A percentile compares a stretch with the other conserved stretches of the same genome.
These are phyloP conservation scores for Rhopalosiphum padi DNA, from an alignment of 1,140 invertebrate species.

Conservation along the genomic window DNA sequence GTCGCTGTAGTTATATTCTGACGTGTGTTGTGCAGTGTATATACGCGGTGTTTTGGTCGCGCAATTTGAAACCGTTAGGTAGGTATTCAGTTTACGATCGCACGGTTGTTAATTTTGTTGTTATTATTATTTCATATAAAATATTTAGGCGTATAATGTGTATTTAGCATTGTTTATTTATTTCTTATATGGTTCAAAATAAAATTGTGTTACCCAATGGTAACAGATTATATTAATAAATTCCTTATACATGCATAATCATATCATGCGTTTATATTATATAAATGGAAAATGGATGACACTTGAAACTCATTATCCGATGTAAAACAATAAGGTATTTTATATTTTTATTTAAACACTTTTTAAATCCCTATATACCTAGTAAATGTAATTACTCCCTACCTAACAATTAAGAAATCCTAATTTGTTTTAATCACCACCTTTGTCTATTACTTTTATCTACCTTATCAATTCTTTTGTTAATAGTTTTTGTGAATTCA, in stretches of 20 bases:
- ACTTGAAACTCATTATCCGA: background rate
- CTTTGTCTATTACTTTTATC: too few relatives aligned
- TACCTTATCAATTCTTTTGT: too few relatives aligned
- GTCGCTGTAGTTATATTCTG: background rate
- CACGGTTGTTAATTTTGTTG: conserved; percentile 13
- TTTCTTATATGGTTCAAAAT: background rate
- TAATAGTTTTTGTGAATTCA: too few relatives aligned
- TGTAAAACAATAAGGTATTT: background rate
- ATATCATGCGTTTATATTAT: too few relatives aligned
- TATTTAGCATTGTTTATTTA: background rate
- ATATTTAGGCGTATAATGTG: background rate
- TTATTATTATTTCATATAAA: background rate
- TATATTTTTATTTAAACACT: too few relatives aligned
- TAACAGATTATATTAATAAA: background rate
- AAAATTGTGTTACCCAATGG: background rate
- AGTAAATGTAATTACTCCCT: too few relatives aligned
- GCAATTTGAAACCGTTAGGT: conserved; percentile 30
- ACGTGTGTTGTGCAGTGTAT: background rate
- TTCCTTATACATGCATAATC: too few relatives aligned
- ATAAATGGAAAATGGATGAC: background rate
- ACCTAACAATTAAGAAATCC: too few relatives aligned
- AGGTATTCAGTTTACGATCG: background rate
- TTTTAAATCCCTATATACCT: too few relatives aligned
- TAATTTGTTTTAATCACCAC: too few relatives aligned
- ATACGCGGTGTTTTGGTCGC: background rate